These are phyloP conservation scores for Drosophila dunni DNA, from an alignment of 1,140 invertebrate species.

Conservation along the genomic window DNA sequence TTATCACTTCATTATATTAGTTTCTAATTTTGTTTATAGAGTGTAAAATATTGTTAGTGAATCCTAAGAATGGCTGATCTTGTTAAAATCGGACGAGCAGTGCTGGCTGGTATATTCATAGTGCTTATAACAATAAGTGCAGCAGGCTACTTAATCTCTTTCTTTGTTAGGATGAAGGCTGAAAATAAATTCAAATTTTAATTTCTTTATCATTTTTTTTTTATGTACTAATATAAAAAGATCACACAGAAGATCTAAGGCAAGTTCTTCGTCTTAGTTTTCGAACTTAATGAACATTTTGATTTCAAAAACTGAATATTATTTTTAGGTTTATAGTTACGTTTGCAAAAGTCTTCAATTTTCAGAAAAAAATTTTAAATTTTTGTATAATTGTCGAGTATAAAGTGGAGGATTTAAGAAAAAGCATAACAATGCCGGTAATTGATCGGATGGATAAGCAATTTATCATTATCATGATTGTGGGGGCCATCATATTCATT, in stretches of 20 bases:
- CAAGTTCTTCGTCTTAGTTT: no score
- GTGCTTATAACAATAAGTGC: no score
- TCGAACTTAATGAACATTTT: no score
- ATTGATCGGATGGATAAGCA: neutral
- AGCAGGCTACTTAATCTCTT: no score
- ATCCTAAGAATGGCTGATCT: no score
- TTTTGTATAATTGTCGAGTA: neutral
- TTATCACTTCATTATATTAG: neutral
- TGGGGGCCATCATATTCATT: neutral
- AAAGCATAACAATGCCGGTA: neutral
- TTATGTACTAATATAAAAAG: no score
- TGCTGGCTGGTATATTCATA: neutral
- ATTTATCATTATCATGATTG: conserved; percentile 4
- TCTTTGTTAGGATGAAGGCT: no score
- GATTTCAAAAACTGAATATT: no score
- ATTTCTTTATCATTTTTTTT: no score
- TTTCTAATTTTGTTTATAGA: neutral
- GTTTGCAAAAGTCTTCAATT: conserved; percentile 5
- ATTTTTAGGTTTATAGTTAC: neutral
- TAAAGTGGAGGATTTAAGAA: neutral
- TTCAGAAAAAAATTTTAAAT: neutral
- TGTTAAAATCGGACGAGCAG: neutral
- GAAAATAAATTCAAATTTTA: no score
- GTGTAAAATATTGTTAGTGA: neutral
- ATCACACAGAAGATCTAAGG: no score